These are phyloP conservation scores for Aphelenchoides besseyi DNA, from an alignment of 1,140 invertebrate genomes.

Conservation along the genomic window DNA sequence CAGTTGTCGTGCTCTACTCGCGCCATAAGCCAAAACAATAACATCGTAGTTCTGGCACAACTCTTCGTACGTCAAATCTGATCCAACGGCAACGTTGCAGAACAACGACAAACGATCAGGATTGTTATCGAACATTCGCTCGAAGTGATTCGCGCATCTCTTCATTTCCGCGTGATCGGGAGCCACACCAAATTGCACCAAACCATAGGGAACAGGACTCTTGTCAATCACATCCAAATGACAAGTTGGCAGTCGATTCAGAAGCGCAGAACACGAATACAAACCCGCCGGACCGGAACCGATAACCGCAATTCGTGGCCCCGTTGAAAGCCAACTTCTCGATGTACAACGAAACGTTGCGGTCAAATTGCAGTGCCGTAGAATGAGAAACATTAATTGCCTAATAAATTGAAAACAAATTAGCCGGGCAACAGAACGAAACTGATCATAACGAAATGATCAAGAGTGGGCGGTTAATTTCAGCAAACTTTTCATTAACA, in stretches of 20 bases:
- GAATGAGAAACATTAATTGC: too few relatives aligned
- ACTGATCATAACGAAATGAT: too few relatives aligned
- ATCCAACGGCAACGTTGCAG: constrained; percentile 83
- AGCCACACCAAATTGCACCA: constrained; percentile 92
- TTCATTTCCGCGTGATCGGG: constrained; percentile 88
- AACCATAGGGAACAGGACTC: constrained; percentile 84
- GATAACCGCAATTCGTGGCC: constrained; percentile 20
- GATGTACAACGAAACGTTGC: too few relatives aligned
- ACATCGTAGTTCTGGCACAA: constrained; percentile 70
- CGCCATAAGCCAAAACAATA: constrained; percentile 75
- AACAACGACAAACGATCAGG: constrained; percentile 74
- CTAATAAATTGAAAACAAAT: too few relatives aligned
- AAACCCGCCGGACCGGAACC: constrained; percentile 25
- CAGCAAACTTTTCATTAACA: too few relatives aligned
- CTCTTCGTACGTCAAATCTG: constrained; percentile 75
- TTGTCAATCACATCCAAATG: constrained; percentile 86
- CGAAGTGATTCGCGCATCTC: constrained; percentile 93
- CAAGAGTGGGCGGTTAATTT: too few relatives aligned
- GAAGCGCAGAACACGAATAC: constrained; percentile 23
- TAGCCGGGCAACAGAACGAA: too few relatives aligned
- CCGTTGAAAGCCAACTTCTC: too few relatives aligned
- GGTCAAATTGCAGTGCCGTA: too few relatives aligned
- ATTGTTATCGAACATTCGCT: constrained; percentile 77
- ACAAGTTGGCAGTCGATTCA: constrained; percentile 63
- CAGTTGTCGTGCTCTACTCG: constrained; percentile 75